Percentiles rank a stretch among this genome's conserved stretches.
phyloP scores from a whole-genome alignment of 2,797 vertebrate species.

The Danio choprae region DNA sequence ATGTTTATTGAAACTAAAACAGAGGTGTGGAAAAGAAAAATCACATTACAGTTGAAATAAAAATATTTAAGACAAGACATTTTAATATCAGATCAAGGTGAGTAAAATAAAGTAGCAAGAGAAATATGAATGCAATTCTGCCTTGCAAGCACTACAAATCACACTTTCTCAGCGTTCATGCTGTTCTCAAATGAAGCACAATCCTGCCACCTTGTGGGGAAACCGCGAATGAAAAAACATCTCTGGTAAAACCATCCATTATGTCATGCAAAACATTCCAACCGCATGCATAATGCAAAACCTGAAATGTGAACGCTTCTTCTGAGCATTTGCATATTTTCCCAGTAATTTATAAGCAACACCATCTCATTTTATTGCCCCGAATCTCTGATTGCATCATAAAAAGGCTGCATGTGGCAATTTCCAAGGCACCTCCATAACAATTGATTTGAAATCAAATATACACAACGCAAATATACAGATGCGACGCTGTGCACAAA shows the following conservation, averaged over 20 bases:
- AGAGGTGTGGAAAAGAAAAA: no score
- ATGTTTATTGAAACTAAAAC: no score
- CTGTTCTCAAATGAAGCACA: neutral
- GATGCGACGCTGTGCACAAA: neutral
- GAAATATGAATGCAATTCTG: neutral
- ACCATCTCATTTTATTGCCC: conserved; percentile 4
- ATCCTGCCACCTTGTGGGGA: conserved; percentile 48
- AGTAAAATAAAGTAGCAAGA: neutral
- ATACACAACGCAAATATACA: neutral
- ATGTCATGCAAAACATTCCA: conserved; percentile 33
- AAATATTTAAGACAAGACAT: neutral
- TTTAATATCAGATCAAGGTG: neutral
- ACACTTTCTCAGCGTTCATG: neutral
- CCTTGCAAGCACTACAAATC: conserved; percentile 3
- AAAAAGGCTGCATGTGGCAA: neutral
- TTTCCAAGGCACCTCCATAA: neutral
- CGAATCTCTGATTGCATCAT: neutral
- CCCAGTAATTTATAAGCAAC: neutral
- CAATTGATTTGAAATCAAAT: neutral
- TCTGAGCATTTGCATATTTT: conserved; percentile 7
- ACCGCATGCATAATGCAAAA: conserved; percentile 18
- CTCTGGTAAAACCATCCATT: neutral
- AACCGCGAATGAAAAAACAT: neutral
- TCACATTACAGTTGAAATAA: neutral
- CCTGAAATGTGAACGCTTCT: neutral